phyloP scores from a whole-genome alignment of 2,113 vertebrate genomes.

The Kryptolebias marmoratus region DNA sequence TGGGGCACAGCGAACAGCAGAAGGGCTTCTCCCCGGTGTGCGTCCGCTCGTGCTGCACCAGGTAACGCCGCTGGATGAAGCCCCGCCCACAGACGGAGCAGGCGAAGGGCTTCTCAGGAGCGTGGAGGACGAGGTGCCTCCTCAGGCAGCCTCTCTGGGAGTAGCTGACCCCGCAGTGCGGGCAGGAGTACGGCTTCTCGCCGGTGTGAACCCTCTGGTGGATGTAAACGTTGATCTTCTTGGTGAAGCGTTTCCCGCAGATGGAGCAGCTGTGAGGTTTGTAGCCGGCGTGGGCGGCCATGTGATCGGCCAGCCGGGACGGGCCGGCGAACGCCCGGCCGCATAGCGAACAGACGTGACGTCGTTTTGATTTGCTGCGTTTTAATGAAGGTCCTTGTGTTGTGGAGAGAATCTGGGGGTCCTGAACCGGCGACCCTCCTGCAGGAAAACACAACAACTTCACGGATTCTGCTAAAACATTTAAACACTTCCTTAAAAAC shows the following conservation, averaged over 20 bases:
- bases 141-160: conserved; percentile 60
- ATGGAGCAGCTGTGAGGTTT: conserved; percentile 57
- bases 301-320: conserved; percentile 59
- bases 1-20: conserved; percentile 57
- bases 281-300: conserved; percentile 36
- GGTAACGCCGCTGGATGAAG: conserved; percentile 54
- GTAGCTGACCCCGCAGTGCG: conserved; percentile 53
- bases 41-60: conserved; percentile 53
- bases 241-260: conserved; percentile 57
- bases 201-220: conserved; percentile 65
- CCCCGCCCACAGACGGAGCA: conserved; percentile 52
- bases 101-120: conserved; percentile 32
- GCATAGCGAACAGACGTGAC: conserved; percentile 43
- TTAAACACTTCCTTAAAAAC: no score
- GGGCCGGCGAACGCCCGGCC: conserved; percentile 39
- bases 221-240: conserved; percentile 52
- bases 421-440: neutral
- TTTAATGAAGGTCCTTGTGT: neutral
- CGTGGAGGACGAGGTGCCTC: conserved; percentile 53
- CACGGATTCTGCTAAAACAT: rapidly evolving
- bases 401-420: neutral
- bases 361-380: neutral
- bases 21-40: conserved; percentile 65
- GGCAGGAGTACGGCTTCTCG: conserved; percentile 63
- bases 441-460: neutral